phyloP scores from a whole-genome alignment of 2,888 invertebrate species.

The Eilema griseolum region DNA sequence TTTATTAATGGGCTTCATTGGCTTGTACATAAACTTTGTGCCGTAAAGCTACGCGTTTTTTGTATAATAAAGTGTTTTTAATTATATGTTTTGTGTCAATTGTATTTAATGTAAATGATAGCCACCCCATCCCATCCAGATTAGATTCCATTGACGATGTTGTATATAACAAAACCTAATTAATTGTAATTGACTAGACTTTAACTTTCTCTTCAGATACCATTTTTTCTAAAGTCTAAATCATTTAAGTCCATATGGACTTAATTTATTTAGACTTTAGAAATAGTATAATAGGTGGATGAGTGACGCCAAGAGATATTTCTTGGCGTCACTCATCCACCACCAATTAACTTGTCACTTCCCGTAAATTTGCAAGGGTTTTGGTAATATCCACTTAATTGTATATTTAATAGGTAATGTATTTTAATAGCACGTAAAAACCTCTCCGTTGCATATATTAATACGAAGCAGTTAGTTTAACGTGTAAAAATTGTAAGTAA shows the following conservation, averaged over 20 bases:
- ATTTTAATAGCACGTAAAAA: not conserved
- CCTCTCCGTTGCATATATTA: not conserved
- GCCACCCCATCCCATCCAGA: conserved; percentile 21
- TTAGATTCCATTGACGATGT: conserved; percentile 24
- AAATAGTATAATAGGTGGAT: too few relatives aligned
- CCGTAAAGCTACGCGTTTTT: conserved; percentile 61
- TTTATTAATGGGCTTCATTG: conserved; percentile 72
- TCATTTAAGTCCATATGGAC: conserved; percentile 24
- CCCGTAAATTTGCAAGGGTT: conserved; percentile 25
- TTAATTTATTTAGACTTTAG: too few relatives aligned
- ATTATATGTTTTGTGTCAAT: conserved; percentile 53
- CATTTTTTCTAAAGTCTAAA: conserved; percentile 31
- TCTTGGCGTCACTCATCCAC: conserved; percentile 21
- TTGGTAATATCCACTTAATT: conserved; percentile 5
- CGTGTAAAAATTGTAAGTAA: conserved; percentile 25
- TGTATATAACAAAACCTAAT: conserved; percentile 40
- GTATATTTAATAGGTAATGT: not conserved
- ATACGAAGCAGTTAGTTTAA: conserved; percentile 6
- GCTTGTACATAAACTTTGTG: conserved; percentile 72
- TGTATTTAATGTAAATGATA: conserved; percentile 45
- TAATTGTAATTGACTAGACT: conserved; percentile 29
- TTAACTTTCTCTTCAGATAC: not conserved
- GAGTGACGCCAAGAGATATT: too few relatives aligned
- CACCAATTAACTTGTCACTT: conserved; percentile 23
- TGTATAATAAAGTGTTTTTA: conserved; percentile 63